These are phyloP conservation scores for Diachrysia chrysitis DNA, from an alignment of 2,888 invertebrate species.

Conservation along the genomic window DNA sequence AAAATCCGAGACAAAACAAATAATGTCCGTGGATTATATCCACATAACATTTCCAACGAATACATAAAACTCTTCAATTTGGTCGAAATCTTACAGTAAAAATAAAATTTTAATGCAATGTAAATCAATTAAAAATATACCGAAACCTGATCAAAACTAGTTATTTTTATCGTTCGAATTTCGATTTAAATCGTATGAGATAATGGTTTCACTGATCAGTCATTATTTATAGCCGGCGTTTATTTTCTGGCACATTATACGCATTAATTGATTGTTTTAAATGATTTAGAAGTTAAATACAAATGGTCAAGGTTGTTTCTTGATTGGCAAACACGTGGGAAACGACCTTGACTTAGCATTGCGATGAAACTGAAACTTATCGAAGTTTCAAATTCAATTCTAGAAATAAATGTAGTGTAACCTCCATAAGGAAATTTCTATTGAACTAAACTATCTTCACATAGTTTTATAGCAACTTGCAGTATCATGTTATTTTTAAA, in stretches of 20 bases:
- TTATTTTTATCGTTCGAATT: conserved; percentile 15
- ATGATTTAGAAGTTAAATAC: conserved; percentile 8
- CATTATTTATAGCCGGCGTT: conserved; percentile 17
- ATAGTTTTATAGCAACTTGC: too few species aligned
- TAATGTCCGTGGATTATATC: background rate
- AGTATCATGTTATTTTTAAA: too few species aligned
- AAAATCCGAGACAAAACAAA: background rate
- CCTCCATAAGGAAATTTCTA: too few species aligned
- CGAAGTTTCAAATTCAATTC: too few species aligned
- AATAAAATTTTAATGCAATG: background rate
- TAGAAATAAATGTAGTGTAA: too few species aligned
- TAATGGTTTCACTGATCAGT: conserved; percentile 8
- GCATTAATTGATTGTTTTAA: conserved; percentile 13
- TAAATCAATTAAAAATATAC: conserved; percentile 14
- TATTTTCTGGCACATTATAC: conserved; percentile 36
- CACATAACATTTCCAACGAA: too few species aligned
- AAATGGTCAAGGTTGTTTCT: conserved; percentile 6
- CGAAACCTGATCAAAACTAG: background rate
- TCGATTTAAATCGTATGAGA: conserved; percentile 22
- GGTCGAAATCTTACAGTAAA: too few species aligned
- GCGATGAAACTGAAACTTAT: too few species aligned
- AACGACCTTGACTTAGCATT: too few species aligned
- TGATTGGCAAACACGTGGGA: too few species aligned
- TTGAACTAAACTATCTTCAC: too few species aligned
- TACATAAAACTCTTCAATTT: too few species aligned